These are phyloP conservation scores for Liposcelis brunnea DNA, from an alignment of 2,888 invertebrate species.

Conservation along the genomic window DNA sequence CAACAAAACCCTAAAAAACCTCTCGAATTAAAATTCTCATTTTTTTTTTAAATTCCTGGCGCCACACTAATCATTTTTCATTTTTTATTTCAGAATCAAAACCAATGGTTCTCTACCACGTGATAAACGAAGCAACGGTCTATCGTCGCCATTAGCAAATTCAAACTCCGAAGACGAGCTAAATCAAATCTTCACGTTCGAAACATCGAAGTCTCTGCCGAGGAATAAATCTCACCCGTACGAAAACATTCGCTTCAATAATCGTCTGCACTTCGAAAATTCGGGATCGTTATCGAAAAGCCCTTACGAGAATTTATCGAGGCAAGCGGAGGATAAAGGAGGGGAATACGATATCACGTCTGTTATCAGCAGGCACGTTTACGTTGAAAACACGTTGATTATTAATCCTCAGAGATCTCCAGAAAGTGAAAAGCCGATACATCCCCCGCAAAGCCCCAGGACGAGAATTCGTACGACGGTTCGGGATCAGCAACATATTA, in stretches of 20 bases:
- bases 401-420: background rate
- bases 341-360: background rate
- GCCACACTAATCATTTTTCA: constrained; percentile 12
- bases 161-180: constrained; percentile 21
- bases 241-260: constrained; percentile 21
- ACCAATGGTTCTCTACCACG: constrained; percentile 78
- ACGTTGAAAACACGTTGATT: constrained; percentile 15
- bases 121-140: constrained; percentile 32
- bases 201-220: constrained; percentile 30
- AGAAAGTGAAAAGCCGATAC: background rate
- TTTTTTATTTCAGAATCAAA: constrained; percentile 48
- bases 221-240: constrained; percentile 20
- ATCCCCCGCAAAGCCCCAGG: constrained; percentile 28
- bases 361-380: constrained; percentile 16
- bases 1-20: no score
- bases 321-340: constrained; percentile 21
- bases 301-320: constrained; percentile 2
- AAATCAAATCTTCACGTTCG: constrained; percentile 25
- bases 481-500: constrained; percentile 11
- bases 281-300: no score
- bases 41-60: no score
- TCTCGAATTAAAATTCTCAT: no score
- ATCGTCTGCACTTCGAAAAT: constrained; percentile 10
- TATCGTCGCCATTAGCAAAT: constrained; percentile 24
- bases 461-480: constrained; percentile 38